Conservation (phyloP, 1,140 invertebrate genomes). For the Lasioglossum baleicum region DNA sequence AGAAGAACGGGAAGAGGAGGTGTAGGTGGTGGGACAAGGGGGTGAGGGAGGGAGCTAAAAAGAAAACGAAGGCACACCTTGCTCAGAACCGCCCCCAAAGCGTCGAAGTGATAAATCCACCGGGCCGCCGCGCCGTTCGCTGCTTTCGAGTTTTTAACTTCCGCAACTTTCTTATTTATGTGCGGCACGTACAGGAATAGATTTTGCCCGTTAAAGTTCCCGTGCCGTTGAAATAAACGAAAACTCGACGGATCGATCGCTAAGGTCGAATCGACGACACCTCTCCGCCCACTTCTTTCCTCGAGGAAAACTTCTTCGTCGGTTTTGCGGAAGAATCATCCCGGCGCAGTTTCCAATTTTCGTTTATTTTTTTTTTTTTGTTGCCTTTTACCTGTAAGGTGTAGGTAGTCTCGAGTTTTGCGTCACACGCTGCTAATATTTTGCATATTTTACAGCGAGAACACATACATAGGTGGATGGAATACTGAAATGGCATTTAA, state of each 20-base stretch:
- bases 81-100: constrained; percentile 4
- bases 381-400: background rate
- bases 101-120: constrained; percentile 59
- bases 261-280: background rate
- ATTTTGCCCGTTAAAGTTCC: constrained; percentile 67
- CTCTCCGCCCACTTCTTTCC: background rate
- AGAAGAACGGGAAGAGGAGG: constrained; percentile 45
- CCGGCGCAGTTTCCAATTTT: background rate
- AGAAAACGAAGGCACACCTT: constrained; percentile 20
- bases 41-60: background rate
- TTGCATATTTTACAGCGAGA: too few relatives aligned
- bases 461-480: too few relatives aligned
- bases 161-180: constrained; percentile 75
- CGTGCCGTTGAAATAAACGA: constrained; percentile 47
- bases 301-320: constrained; percentile 23
- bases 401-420: too few relatives aligned
- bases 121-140: constrained; percentile 34
- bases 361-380: background rate
- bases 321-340: background rate
- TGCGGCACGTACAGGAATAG: constrained; percentile 69
- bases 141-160: constrained; percentile 72
- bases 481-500: too few relatives aligned
- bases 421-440: too few relatives aligned
- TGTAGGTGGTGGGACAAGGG: too few relatives aligned
- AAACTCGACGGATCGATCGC: constrained; percentile 41